These are phyloP conservation scores for Meiosimyza platycephala DNA, from an alignment of 2,888 invertebrate species.

Conservation along the genomic window DNA sequence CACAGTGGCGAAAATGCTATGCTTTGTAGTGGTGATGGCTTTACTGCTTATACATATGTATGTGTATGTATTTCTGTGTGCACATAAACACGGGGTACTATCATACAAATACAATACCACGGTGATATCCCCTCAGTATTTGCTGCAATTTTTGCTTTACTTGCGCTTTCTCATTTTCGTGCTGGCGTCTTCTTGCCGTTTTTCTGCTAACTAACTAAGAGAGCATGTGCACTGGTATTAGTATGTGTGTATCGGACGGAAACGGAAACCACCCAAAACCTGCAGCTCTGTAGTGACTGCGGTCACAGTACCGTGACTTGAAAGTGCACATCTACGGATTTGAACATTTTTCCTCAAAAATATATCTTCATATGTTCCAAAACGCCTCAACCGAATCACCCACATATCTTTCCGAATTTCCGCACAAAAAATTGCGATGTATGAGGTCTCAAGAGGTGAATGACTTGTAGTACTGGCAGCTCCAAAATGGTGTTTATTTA, in stretches of 20 bases:
- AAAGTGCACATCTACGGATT: not conserved
- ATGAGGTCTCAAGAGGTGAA: no score
- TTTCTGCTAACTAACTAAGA: not conserved
- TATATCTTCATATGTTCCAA: no score
- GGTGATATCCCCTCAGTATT: not conserved
- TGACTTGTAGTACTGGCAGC: no score
- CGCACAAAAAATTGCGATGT: no score
- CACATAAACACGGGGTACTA: not conserved
- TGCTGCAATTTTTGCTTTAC: not conserved
- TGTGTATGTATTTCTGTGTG: not conserved
- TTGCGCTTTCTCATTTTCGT: not conserved
- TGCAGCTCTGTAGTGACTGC: not conserved
- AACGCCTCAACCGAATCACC: no score
- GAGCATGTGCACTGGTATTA: not conserved
- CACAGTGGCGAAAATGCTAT: not conserved
- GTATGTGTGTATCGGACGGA: not conserved
- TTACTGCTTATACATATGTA: not conserved
- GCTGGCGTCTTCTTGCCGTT: not conserved
- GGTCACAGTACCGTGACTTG: not conserved
- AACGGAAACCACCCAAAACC: slow-evolving; percentile 19
- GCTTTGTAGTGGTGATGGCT: not conserved
- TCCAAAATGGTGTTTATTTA: no score
- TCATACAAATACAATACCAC: not conserved
- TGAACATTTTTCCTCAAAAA: no score
- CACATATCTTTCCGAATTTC: no score